Evolutionary conservation across 92 coral and sea anemone species (phyloP), one percentile per base, ranked within the genome.

Genomic region (Pocillopora grandis): DNA sequence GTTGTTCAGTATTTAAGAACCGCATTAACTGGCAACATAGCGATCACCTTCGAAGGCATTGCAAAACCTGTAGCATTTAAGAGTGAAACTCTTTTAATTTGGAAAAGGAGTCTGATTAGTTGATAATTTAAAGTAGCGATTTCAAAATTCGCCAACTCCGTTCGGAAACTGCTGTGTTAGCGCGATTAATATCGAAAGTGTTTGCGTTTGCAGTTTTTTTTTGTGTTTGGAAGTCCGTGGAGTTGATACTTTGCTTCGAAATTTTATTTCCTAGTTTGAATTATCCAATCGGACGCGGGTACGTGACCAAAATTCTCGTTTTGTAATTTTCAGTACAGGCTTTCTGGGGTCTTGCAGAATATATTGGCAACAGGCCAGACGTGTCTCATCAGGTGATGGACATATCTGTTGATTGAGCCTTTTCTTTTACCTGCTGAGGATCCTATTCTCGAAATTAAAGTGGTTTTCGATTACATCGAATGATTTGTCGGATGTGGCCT

Each of bases 131-230:
- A 21, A 37, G 75, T 10, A 66, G 63, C 73, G 52, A 57, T 31
- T 58, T 12, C 27, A 52, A 27, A 1, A 63, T 62, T 42, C 52
- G 52, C 52, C 52, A 42, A 3, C 8, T 7, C 35, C 35, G 2
- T 61, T 58, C 15, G 10, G 77, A 81, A 81, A 81, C 60, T 68
- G 85, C 85, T 59, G 71, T 35, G 77, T 81, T 81, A 36, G 77
- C 77, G 16, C 36, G 33, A 58, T 70, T 57, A 48, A 49, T 66
- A 15, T 60, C 57, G 12, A 80, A 68, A 67, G 58, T 42, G 10
- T 27, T 27, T 79, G 73, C 77, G 68, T 13, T 81, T 71, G 85
- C 85, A 59, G 1, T 35, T 81, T 81, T 15, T 56, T 58, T 9
- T 4, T 18, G 66, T 58, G 35, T 61, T 59, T 42, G 31, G 31